Evolutionary conservation across 2,888 invertebrate species (phyloP).

Genomic region (Allacma fusca): DNA sequence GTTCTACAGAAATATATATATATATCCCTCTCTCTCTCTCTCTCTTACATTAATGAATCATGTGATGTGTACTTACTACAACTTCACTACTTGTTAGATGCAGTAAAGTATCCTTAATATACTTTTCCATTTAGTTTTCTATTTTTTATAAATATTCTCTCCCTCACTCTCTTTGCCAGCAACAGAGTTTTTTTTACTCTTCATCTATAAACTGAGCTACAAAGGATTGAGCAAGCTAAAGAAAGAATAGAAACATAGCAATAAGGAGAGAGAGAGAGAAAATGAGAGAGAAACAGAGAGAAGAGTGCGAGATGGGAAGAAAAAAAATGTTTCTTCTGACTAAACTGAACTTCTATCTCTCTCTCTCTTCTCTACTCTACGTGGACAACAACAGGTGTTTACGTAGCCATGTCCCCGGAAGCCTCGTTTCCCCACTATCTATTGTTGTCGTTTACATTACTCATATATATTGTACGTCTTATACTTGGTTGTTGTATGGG

Average conservation of each 20-base stretch:
- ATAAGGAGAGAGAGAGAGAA: slow-evolving; percentile 22
- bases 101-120: slow-evolving; percentile 6
- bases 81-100: background rate
- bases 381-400: slow-evolving; percentile 62
- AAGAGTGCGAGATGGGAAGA: slow-evolving; percentile 32
- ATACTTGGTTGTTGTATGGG: background rate
- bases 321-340: slow-evolving; percentile 43
- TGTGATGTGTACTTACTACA: background rate
- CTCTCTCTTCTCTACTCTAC: slow-evolving; percentile 32
- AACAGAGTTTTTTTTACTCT: background rate
- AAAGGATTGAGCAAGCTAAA: slow-evolving; percentile 16
- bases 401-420: slow-evolving; percentile 62
- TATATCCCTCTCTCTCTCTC: too few species aligned
- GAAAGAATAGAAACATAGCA: slow-evolving; percentile 20
- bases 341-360: slow-evolving; percentile 36
- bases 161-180: background rate
- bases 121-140: slow-evolving; percentile 5
- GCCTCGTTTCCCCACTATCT: slow-evolving; percentile 60
- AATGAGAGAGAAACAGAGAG: background rate
- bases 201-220: slow-evolving; percentile 6
- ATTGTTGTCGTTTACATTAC: slow-evolving; percentile 44
- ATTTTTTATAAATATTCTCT: background rate
- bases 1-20: too few species aligned
- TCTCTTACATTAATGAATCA: background rate
- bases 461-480: background rate